Evolutionary conservation across 2,113 vertebrate genomes (phyloP), one percentile per base, ranked within the genome.

Genomic region (Ctenomys sociabilis): DNA sequence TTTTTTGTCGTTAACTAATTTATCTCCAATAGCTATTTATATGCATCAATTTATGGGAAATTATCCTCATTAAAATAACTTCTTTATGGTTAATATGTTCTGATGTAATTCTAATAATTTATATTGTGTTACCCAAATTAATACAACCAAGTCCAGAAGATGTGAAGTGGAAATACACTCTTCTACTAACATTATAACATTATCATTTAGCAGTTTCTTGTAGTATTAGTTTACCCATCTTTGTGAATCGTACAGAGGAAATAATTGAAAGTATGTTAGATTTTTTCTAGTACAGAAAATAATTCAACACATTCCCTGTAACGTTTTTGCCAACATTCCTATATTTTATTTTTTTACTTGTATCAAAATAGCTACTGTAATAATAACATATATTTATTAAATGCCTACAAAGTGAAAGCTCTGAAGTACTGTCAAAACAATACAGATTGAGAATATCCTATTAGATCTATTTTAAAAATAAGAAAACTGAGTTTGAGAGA

Each of bases 401-500:
- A 35, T 45, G 6, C 5, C n/a, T 70, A 32, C 2, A 1, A 78
- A 63, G 8, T 70, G 4, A 5, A 78, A 21, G 8, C 35, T 85
- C 8, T 57, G 14, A 49, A 90, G 5, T 88, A 35, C 45, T 3
- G 92, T 14, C 17, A 85, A 37, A 3, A 52, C 68, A 26, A 30
- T 54, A 49, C 16, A 26, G 12, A 37, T 8, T 45, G 68, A 77
- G 16, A 40, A 43, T 11, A 61, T 88, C 10, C 40, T 70, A 37
- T 73, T 66, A 37, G 0, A 22, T 30, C 3, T 84, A 84, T 35
- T 88, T 91, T 72, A 35, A 88, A 95, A 94, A 63, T 81, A 93
- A 92, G 66, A 93, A 96, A 95, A 91, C 11, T 83, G n/a, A 78
- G 22, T 77, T 88, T 82, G 57, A 90, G 17, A 88, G 52, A 21